These are phyloP conservation scores for Nesospiza acunhae DNA, from an alignment of 2,113 vertebrate genomes.

Conservation along the genomic window DNA sequence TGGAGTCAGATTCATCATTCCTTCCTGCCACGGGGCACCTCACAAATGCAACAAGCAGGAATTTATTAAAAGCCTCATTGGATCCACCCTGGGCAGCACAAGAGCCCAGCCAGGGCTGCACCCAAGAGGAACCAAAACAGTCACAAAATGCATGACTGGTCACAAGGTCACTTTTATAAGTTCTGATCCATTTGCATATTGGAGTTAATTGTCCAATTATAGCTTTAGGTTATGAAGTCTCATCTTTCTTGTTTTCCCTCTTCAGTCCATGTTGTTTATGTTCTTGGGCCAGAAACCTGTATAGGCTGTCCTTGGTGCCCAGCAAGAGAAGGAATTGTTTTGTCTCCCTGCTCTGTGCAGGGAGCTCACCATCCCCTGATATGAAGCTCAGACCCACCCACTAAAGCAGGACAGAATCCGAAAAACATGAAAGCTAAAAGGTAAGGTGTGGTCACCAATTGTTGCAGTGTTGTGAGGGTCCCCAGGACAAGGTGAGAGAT, in stretches of 20 bases:
- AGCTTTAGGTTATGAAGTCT: neutral
- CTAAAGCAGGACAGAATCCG: neutral
- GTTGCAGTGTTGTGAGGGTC: no score
- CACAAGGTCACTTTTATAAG: neutral
- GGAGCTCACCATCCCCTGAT: neutral
- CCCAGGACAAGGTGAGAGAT: no score
- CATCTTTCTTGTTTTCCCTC: neutral
- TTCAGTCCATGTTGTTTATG: neutral
- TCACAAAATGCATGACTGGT: fast-evolving
- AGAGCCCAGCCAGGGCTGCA: neutral
- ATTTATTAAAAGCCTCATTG: neutral
- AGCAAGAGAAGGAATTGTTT: neutral
- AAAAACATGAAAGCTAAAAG: neutral
- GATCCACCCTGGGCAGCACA: neutral
- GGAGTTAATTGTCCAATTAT: neutral
- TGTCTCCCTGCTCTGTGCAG: neutral
- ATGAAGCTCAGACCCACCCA: neutral
- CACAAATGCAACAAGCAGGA: neutral
- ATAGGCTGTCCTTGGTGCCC: neutral
- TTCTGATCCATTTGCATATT: neutral
- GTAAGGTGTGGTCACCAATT: no score
- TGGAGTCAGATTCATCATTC: no score
- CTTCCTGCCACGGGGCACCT: no score
- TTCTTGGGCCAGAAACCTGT: neutral
- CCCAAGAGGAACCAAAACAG: neutral